Evolutionary conservation across 2,113 vertebrate species (phyloP), one percentile per base, ranked within the genome.

Genomic region (Condylura cristata): DNA sequence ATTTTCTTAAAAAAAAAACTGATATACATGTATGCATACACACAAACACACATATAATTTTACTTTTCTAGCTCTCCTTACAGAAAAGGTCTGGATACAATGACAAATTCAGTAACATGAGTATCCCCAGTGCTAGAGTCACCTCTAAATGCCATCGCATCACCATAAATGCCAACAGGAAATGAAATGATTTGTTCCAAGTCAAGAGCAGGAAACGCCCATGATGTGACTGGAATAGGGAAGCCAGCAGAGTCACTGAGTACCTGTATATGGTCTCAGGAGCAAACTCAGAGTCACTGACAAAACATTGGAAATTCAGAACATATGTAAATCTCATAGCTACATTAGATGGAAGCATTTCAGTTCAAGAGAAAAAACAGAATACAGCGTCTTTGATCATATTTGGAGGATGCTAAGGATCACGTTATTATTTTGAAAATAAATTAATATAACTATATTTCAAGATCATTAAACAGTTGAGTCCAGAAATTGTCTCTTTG

Each of bases 301-400:
- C 26, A 61, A 89, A 93, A 93, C 68, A 68, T 48, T 39, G n/a
- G 70, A 84, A 83, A 84, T 70, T 61, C 70, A 70, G 60, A 70
- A 11, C 61, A 24, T 68, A 60, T 70, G 48, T 61, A 41, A n/a
- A 22, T 5, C 24, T 66, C 48, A 61, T n/a, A 89, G 68, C 58
- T 89, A 1, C 44, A 78, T 41, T 51, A 28, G 71, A 61, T 60
- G 48, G 34, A 84, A 81, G 39, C 41, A 34, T 11, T 60, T n/a
- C n/a, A 51, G 6, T 41, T 89, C 51, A 51, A 84, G 74, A 6
- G 34, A 84, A 68, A 84, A 8, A 82, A 37, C 39, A 83, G 60
- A 60, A 61, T 60, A 17, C 48, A 76, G 60, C 41, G 76, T 84
- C 30, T 88, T 71, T 76, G 20, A 9, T 68, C 24, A 89, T 8